These are phyloP conservation scores for Menidia beryllina DNA, from an alignment of 2,113 vertebrate species.

Conservation along the genomic window DNA sequence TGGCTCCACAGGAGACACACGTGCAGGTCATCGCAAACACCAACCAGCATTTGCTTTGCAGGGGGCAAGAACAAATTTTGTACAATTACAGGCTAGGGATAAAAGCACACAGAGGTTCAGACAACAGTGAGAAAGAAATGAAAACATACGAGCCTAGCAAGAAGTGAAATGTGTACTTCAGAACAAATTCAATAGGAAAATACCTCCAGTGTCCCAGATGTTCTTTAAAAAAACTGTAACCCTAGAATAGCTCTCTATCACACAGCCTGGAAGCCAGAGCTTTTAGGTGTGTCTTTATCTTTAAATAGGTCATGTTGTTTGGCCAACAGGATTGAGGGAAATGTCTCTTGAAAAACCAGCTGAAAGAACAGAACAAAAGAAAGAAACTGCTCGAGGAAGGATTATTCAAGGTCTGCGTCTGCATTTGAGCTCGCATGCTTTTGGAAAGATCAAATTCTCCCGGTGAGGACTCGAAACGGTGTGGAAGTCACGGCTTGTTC, in stretches of 20 bases:
- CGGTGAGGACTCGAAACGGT: slow-evolving; percentile 17
- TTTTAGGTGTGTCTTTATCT: slow-evolving; percentile 70
- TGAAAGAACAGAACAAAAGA: slow-evolving; percentile 70
- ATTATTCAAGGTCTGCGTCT: slow-evolving; percentile 43
- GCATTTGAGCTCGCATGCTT: slow-evolving; percentile 12
- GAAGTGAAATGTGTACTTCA: slow-evolving; percentile 5
- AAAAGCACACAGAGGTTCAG: slow-evolving; percentile 12
- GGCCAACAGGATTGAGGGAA: slow-evolving; percentile 56
- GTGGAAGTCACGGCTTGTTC: slow-evolving; percentile 15
- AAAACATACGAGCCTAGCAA: neutral
- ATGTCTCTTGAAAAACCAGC: slow-evolving; percentile 68
- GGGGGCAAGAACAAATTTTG: slow-evolving; percentile 15
- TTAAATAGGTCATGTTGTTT: slow-evolving; percentile 67
- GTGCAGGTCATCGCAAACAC: neutral
- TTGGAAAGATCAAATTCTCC: slow-evolving; percentile 35
- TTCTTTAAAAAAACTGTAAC: slow-evolving; percentile 14
- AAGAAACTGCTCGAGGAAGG: slow-evolving; percentile 68
- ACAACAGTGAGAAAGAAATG: slow-evolving; percentile 5
- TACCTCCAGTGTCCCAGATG: slow-evolving; percentile 38
- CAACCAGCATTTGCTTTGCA: slow-evolving; percentile 12
- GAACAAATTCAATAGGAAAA: slow-evolving; percentile 2
- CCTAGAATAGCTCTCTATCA: slow-evolving; percentile 29
- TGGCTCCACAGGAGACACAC: slow-evolving; percentile 4
- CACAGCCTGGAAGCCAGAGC: slow-evolving; percentile 52
- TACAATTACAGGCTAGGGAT: slow-evolving; percentile 14